Conservation (phyloP, 2,797 vertebrate genomes). For the Oreochromis grahami region DNA sequence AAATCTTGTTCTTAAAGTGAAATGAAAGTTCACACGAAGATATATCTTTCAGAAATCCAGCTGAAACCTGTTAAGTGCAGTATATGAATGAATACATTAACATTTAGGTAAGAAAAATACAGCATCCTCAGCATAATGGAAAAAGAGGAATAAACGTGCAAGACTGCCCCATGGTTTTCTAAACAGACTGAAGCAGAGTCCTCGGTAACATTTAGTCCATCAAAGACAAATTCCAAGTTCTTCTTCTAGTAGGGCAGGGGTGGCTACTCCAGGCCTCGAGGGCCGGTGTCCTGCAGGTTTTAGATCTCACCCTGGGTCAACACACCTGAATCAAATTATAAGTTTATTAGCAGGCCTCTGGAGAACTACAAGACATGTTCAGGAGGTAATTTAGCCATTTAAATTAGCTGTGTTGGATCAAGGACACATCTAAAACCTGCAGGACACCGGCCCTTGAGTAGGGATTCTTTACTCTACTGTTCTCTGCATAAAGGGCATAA, state of each 20-base stretch:
- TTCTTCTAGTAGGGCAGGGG: neutral
- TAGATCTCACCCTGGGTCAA: neutral
- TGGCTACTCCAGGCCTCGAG: neutral
- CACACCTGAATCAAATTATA: neutral
- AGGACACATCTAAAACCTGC: neutral
- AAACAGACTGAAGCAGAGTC: neutral
- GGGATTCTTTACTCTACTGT: neutral
- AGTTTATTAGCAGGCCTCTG: neutral
- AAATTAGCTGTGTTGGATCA: neutral
- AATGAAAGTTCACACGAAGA: neutral
- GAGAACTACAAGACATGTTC: neutral
- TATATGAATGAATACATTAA: neutral
- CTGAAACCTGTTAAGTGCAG: neutral
- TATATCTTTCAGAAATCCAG: neutral
- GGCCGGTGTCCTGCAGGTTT: neutral
- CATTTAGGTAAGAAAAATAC: neutral
- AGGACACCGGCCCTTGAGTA: neutral
- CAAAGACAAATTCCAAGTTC: neutral
- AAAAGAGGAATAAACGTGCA: neutral
- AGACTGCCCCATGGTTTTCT: too few species aligned
- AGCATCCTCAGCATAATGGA: neutral
- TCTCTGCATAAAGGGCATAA: neutral
- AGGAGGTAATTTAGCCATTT: neutral
- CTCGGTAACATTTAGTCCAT: neutral
- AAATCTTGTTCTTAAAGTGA: neutral